Conservation (phyloP, 1,140 invertebrate species). For the Lucilia sericata region DNA sequence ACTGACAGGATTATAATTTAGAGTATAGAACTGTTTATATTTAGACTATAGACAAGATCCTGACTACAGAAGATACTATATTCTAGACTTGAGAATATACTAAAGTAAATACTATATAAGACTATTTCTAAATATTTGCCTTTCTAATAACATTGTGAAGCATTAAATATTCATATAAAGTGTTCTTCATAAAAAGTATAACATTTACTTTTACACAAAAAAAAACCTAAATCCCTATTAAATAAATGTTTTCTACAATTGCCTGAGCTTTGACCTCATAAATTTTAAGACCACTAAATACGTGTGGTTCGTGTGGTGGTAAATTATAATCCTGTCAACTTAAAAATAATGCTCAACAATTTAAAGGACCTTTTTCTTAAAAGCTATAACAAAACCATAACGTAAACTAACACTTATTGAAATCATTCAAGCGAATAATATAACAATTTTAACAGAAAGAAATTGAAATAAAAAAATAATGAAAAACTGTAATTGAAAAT, state of each 20-base stretch:
- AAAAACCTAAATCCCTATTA: too few species aligned
- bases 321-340: neutral
- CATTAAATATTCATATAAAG: too few species aligned
- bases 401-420: neutral
- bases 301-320: neutral
- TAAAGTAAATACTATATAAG: too few species aligned
- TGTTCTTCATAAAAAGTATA: too few species aligned
- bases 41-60: too few species aligned
- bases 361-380: neutral
- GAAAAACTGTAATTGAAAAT: slow-evolving; percentile 6
- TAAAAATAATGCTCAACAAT: slow-evolving; percentile 6
- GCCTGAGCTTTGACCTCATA: neutral
- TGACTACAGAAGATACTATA: too few species aligned
- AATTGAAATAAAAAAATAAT: neutral
- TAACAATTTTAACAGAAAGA: neutral
- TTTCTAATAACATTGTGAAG: too few species aligned
- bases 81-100: too few species aligned
- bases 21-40: too few species aligned
- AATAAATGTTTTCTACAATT: neutral
- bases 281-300: slow-evolving; percentile 1
- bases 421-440: slow-evolving; percentile 18
- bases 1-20: too few species aligned
- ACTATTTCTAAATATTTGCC: too few species aligned
- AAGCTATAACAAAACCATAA: neutral
- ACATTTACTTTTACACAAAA: too few species aligned